Evolutionary conservation across 2,113 vertebrate genomes (phyloP).

Genomic region (Lophochroa leadbeateri): DNA sequence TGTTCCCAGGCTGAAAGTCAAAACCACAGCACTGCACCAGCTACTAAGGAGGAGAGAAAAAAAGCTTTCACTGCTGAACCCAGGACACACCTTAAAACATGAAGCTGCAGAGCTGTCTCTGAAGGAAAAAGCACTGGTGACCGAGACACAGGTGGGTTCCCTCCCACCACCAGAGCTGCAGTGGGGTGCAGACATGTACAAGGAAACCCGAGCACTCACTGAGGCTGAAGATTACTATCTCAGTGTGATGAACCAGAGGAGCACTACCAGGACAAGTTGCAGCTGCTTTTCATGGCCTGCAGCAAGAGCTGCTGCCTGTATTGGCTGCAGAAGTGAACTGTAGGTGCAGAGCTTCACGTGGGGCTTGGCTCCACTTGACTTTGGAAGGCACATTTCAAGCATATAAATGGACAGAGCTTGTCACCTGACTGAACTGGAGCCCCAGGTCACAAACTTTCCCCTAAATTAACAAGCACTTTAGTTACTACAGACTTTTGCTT

Average conservation of each 20-base stretch:
- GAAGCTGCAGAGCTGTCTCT: background rate
- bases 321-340: background rate
- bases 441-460: background rate
- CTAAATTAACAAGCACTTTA: background rate
- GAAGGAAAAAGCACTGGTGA: background rate
- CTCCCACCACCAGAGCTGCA: fast-evolving
- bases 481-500: background rate
- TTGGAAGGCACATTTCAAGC: background rate
- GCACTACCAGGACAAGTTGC: too few species aligned
- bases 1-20: too few species aligned
- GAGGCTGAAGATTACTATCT: background rate
- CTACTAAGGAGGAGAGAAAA: too few species aligned
- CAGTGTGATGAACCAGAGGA: background rate
- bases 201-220: background rate
- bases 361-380: too few species aligned
- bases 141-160: fast-evolving
- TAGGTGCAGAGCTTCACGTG: background rate
- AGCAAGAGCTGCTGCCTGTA: fast-evolving
- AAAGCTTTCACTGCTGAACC: too few species aligned
- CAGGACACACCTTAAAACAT: background rate
- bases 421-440: background rate
- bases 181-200: fast-evolving
- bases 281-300: too few species aligned
- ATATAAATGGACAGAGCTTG: background rate
- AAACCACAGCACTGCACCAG: too few species aligned